phyloP scores from a whole-genome alignment of 1,140 invertebrate genomes.

The Triops cancriformis region DNA sequence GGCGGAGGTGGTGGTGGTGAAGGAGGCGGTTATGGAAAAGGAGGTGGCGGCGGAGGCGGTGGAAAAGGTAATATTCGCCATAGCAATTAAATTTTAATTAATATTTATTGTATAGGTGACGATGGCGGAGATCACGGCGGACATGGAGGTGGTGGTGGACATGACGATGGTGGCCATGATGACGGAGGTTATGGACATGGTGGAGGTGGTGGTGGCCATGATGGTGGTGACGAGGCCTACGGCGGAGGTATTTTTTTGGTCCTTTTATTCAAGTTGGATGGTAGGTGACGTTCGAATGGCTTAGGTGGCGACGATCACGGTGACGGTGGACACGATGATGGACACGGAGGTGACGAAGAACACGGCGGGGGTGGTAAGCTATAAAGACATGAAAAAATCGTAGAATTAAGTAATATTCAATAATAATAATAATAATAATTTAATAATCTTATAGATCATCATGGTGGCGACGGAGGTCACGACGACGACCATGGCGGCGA shows the following conservation, averaged over 20 bases:
- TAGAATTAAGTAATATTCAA: too few relatives aligned
- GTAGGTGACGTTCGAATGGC: background rate
- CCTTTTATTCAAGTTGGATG: background rate
- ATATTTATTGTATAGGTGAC: background rate
- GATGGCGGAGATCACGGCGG: background rate
- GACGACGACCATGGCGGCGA: conserved; percentile 29
- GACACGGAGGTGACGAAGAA: conserved; percentile 17
- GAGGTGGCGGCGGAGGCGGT: background rate
- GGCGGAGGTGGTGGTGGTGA: background rate
- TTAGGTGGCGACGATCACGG: background rate
- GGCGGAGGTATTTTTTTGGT: background rate
- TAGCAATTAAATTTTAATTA: background rate
- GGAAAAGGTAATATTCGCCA: background rate
- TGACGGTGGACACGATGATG: conserved; percentile 14
- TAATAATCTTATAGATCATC: conserved; percentile 21
- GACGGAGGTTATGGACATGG: background rate
- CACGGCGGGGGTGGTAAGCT: conserved; percentile 16
- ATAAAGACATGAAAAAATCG: background rate
- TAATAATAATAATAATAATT: too few relatives aligned
- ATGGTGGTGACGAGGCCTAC: background rate
- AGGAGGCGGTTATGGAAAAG: background rate
- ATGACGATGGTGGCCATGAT: background rate
- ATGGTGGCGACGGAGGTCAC: conserved; percentile 1
- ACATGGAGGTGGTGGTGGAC: background rate
- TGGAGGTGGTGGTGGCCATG: background rate